phyloP scores from a whole-genome alignment of 2,113 vertebrate species.

The Oxygymnocypris stewartii region DNA sequence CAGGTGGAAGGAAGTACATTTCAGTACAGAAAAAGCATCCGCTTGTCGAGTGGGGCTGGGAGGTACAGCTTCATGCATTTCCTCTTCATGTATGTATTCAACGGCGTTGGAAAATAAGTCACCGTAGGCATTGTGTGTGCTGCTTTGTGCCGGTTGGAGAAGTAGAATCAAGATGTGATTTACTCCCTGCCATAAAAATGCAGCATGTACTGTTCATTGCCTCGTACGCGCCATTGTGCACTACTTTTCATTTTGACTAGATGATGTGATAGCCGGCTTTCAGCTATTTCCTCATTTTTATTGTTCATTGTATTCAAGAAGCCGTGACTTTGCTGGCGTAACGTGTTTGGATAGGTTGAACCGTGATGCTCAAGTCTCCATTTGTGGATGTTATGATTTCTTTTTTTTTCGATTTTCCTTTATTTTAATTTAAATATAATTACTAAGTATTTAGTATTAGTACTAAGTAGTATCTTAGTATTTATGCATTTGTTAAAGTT shows the following conservation, averaged over 20 bases:
- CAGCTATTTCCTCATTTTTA: slow-evolving; percentile 17
- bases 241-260: slow-evolving; percentile 32
- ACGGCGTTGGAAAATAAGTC: background rate
- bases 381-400: no score
- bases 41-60: background rate
- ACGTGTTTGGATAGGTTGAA: background rate
- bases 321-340: background rate
- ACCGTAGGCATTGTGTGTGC: background rate
- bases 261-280: slow-evolving; percentile 11
- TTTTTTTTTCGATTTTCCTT: no score
- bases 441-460: no score
- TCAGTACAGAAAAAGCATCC: background rate
- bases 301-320: slow-evolving; percentile 20
- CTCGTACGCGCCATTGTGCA: background rate
- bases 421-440: no score
- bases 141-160: background rate
- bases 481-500: background rate
- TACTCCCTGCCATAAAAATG: background rate
- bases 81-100: background rate
- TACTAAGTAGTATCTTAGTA: background rate
- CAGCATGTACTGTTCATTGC: background rate
- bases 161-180: slow-evolving; percentile 7
- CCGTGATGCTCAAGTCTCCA: background rate
- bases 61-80: background rate
- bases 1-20: slow-evolving; percentile 9